Percentiles rank a stretch among this genome's conserved stretches.
Evolutionary conservation across 2,113 vertebrate species (phyloP).

Genomic region (Eudyptes chrysolophus): DNA sequence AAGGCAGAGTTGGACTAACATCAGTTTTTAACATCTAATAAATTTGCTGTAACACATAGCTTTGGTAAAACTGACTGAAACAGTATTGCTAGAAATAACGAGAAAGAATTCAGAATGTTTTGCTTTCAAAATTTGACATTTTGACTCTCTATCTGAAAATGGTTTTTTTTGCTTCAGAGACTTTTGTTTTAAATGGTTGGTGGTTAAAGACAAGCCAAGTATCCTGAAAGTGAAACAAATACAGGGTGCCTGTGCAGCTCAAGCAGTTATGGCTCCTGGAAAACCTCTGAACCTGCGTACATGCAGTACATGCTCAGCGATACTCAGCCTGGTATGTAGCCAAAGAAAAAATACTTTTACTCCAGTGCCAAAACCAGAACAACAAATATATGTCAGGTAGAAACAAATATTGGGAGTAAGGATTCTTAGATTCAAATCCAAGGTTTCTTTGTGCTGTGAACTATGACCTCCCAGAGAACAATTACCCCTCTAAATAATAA

Average conservation of each 20-base stretch:
- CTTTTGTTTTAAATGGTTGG: neutral
- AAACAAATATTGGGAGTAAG: neutral
- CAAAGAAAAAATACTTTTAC: neutral
- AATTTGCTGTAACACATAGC: neutral
- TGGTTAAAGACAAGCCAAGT: neutral
- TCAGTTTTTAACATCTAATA: neutral
- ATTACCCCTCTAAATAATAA: slow-evolving; percentile 13
- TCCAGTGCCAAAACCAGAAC: neutral
- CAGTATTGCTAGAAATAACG: neutral
- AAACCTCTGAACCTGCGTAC: neutral
- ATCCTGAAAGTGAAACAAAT: neutral
- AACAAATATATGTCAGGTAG: neutral
- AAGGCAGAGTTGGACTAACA: neutral
- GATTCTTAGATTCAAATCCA: neutral
- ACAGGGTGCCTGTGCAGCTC: neutral
- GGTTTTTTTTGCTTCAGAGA: neutral
- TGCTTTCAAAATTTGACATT: neutral
- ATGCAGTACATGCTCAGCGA: neutral
- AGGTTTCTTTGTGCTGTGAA: neutral
- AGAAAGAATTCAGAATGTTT: neutral
- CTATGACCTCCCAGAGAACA: neutral
- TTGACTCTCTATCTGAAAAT: neutral
- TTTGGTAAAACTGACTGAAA: neutral
- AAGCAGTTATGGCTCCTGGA: neutral
- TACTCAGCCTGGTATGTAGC: neutral